Evolutionary conservation across 2,113 vertebrate species (phyloP).

Genomic region (Gavia stellata): DNA sequence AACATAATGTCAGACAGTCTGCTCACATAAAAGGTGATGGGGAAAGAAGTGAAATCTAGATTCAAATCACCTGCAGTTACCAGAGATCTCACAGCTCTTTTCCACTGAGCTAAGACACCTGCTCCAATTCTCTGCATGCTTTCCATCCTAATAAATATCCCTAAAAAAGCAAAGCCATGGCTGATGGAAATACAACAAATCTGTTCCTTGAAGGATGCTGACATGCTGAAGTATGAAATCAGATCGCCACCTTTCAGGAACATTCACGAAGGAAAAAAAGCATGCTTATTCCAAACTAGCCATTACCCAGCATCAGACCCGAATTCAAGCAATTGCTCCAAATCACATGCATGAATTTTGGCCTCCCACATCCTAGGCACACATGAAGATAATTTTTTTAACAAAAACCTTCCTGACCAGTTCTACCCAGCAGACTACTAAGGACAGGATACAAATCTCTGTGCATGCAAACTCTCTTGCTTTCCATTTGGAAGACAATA

Average conservation of each 20-base stretch:
- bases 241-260: not conserved
- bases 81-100: not conserved
- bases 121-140: not conserved
- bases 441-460: not conserved
- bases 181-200: not conserved
- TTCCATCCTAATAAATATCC: not conserved
- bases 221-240: not conserved
- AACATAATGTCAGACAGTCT: not conserved
- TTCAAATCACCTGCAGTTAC: not conserved
- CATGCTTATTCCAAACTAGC: not conserved
- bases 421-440: not conserved
- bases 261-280: not conserved
- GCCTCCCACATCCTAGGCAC: not conserved
- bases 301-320: accelerated
- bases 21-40: not conserved
- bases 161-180: not conserved
- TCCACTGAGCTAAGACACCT: not conserved
- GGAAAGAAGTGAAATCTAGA: not conserved
- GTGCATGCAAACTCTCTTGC: not conserved
- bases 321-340: not conserved
- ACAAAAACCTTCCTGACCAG: not conserved
- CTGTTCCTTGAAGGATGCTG: not conserved
- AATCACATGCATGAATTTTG: not conserved
- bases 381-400: accelerated
- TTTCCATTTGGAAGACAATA: not conserved